Evolutionary conservation across 1,140 invertebrate species (phyloP).

Genomic region (Panulirus ornatus): DNA sequence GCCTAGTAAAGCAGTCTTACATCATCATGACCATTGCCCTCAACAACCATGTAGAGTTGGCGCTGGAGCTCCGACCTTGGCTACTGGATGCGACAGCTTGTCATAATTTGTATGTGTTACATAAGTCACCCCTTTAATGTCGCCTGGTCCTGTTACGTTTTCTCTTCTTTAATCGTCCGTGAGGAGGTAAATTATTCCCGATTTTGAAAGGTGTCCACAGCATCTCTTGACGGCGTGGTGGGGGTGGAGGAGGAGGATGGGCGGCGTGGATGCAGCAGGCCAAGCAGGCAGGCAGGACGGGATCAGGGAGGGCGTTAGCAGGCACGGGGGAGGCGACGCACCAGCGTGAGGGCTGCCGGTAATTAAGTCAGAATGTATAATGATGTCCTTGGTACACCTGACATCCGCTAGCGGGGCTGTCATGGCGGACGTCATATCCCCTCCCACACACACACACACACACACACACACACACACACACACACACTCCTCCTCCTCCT

Average conservation of each 20-base stretch:
- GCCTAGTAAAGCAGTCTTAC: too few relatives aligned
- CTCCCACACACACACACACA: background rate
- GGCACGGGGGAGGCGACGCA: background rate
- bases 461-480: background rate
- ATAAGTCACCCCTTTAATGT: background rate
- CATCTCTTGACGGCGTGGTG: too few relatives aligned
- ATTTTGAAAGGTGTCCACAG: too few relatives aligned
- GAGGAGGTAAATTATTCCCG: too few relatives aligned
- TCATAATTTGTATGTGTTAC: background rate
- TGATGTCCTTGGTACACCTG: conserved; percentile 44
- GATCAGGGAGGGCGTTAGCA: background rate
- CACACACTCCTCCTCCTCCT: background rate
- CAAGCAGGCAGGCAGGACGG: background rate
- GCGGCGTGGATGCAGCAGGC: too few relatives aligned
- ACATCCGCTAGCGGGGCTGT: conserved; percentile 16
- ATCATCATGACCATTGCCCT: too few relatives aligned
- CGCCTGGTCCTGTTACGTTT: background rate
- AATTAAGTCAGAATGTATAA: conserved; percentile 53
- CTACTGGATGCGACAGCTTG: background rate
- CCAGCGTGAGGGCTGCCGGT: background rate
- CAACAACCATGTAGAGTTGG: too few relatives aligned
- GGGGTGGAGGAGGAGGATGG: too few relatives aligned
- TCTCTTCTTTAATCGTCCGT: too few relatives aligned
- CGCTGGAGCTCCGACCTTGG: too few relatives aligned
- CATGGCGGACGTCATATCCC: background rate